A percentile compares a stretch with the other conserved stretches of the same genome.
These are phyloP conservation scores for Sphaerodactylus townsendi DNA, from an alignment of 2,113 vertebrate genomes.

Conservation along the genomic window DNA sequence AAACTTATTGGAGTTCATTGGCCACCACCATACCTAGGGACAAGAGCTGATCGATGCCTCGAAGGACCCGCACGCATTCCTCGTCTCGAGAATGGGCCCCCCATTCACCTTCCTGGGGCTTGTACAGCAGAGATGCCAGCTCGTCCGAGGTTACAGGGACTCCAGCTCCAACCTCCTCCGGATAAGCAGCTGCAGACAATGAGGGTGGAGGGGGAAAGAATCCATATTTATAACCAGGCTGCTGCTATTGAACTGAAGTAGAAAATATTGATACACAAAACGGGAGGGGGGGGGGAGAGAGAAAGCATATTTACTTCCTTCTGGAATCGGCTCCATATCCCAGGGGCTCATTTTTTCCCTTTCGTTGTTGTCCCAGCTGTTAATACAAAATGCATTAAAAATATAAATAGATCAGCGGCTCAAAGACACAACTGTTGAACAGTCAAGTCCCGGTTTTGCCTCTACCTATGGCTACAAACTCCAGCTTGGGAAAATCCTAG, in stretches of 20 bases:
- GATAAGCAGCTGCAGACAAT: slow-evolving; percentile 77
- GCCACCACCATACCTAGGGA: slow-evolving; percentile 81
- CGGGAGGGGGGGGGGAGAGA: background rate
- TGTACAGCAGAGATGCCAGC: slow-evolving; percentile 89
- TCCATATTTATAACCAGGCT: slow-evolving; percentile 24
- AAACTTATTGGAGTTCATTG: background rate
- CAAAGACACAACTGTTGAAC: too few relatives aligned
- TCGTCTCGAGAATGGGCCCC: slow-evolving; percentile 89
- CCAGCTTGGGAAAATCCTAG: too few relatives aligned
- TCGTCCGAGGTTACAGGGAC: slow-evolving; percentile 92
- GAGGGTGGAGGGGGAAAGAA: slow-evolving; percentile 5
- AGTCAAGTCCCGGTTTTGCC: too few relatives aligned
- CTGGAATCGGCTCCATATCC: slow-evolving; percentile 98
- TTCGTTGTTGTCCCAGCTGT: slow-evolving; percentile 97
- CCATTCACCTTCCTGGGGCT: slow-evolving; percentile 96
- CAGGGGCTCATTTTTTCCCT: slow-evolving; percentile 97
- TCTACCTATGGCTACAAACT: too few relatives aligned
- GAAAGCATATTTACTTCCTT: slow-evolving; percentile 84
- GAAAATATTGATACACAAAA: slow-evolving; percentile 35
- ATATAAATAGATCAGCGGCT: background rate
- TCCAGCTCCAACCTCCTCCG: slow-evolving; percentile 92
- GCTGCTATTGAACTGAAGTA: slow-evolving; percentile 1
- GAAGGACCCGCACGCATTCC: slow-evolving; percentile 90
- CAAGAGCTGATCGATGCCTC: slow-evolving; percentile 90
- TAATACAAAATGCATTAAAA: slow-evolving; percentile 13